phyloP scores from a whole-genome alignment of 2,113 vertebrate species.

The Hypomesus transpacificus region DNA sequence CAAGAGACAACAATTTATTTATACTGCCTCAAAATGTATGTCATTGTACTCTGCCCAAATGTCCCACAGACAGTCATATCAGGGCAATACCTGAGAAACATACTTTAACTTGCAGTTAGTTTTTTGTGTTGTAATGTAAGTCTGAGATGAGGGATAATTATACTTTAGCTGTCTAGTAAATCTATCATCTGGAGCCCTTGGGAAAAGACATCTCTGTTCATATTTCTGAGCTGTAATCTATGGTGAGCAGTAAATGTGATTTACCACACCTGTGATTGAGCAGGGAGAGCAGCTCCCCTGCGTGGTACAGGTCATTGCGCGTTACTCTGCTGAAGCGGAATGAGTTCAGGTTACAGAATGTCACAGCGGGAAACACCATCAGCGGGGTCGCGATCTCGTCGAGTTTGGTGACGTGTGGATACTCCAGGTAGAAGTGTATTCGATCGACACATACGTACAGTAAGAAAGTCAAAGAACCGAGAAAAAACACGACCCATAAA shows the following conservation, averaged over 20 bases:
- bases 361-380: conserved; percentile 92
- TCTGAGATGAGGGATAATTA: too few species aligned
- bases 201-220: too few species aligned
- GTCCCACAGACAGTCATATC: too few species aligned
- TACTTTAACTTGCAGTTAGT: too few species aligned
- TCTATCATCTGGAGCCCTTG: too few species aligned
- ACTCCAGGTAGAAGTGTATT: conserved; percentile 93
- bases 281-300: conserved; percentile 91
- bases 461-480: conserved; percentile 86
- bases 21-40: too few species aligned
- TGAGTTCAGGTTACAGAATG: conserved; percentile 97
- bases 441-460: conserved; percentile 90
- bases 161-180: too few species aligned
- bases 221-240: not conserved
- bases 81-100: too few species aligned
- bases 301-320: conserved; percentile 97
- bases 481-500: conserved; percentile 89
- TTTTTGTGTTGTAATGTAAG: too few species aligned
- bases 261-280: conserved; percentile 89
- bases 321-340: conserved; percentile 94
- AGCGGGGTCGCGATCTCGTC: conserved; percentile 87
- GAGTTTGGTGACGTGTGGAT: conserved; percentile 95
- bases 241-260: not conserved
- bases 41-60: too few species aligned
- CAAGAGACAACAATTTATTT: too few species aligned